Percentiles rank a stretch among this genome's conserved stretches.
These are phyloP conservation scores for Deilephila porcellus DNA, from an alignment of 2,888 invertebrate genomes.

Conservation along the genomic window DNA sequence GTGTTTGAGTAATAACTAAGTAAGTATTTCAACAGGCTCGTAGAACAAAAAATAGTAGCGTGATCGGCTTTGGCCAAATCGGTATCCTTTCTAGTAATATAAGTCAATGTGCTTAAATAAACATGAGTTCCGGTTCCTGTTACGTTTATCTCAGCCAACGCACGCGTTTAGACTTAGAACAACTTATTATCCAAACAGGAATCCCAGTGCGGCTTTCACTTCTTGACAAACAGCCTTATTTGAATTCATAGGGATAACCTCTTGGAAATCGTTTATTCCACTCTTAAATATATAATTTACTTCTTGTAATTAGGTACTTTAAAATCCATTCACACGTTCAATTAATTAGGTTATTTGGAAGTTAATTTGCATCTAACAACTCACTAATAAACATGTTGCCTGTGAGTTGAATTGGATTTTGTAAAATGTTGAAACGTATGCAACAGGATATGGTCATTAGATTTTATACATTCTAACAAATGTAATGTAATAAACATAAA, in stretches of 20 bases:
- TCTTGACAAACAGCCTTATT: slow-evolving; percentile 14
- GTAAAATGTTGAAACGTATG: too few relatives aligned
- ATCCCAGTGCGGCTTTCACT: slow-evolving; percentile 19
- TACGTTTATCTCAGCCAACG: neutral
- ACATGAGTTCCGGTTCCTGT: slow-evolving; percentile 33
- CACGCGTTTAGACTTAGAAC: slow-evolving; percentile 32
- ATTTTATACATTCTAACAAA: too few relatives aligned
- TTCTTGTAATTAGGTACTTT: neutral
- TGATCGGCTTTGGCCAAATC: too few relatives aligned
- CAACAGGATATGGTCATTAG: too few relatives aligned
- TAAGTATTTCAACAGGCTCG: neutral
- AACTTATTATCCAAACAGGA: slow-evolving; percentile 27
- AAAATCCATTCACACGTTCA: too few relatives aligned
- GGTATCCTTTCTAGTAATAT: neutral
- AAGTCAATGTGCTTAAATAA: neutral
- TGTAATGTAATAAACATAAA: neutral
- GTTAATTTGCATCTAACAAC: neutral
- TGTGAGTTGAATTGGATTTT: too few relatives aligned
- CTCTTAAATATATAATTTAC: neutral
- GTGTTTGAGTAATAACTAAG: neutral
- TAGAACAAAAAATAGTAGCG: neutral
- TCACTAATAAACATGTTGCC: neutral
- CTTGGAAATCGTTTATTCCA: neutral
- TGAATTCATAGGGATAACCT: slow-evolving; percentile 11
- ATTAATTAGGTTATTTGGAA: too few relatives aligned